Conservation (phyloP, 2,113 vertebrate genomes). For the Brachyhypopomus occidentalis region DNA sequence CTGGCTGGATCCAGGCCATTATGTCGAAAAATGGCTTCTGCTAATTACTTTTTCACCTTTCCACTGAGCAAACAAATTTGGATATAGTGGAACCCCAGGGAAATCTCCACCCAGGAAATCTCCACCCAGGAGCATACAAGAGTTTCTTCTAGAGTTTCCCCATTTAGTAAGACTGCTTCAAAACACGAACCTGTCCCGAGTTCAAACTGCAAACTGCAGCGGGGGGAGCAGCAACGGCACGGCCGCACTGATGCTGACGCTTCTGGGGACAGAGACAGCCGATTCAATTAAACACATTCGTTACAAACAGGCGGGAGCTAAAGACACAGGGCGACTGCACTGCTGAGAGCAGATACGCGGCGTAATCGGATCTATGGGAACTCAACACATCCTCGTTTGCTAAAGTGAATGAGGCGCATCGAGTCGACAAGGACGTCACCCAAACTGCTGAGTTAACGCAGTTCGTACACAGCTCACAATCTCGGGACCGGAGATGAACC, state of each 20-base stretch:
- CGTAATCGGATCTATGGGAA: background rate
- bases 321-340: background rate
- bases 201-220: too few relatives aligned
- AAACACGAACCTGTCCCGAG: too few relatives aligned
- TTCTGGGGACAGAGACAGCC: background rate
- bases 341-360: background rate
- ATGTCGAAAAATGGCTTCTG: background rate
- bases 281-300: background rate
- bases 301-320: background rate
- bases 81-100: constrained; percentile 30
- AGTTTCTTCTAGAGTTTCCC: background rate
- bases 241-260: too few relatives aligned
- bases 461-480: background rate
- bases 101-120: constrained; percentile 4
- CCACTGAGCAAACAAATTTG: constrained; percentile 48
- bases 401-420: background rate
- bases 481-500: background rate
- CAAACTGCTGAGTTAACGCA: background rate
- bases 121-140: background rate
- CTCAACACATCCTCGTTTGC: background rate
- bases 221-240: background rate
- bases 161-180: too few relatives aligned
- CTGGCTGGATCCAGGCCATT: background rate
- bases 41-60: constrained; percentile 46
- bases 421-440: background rate